Conservation (phyloP, 2,113 vertebrate species). For the Guaruba guarouba region DNA sequence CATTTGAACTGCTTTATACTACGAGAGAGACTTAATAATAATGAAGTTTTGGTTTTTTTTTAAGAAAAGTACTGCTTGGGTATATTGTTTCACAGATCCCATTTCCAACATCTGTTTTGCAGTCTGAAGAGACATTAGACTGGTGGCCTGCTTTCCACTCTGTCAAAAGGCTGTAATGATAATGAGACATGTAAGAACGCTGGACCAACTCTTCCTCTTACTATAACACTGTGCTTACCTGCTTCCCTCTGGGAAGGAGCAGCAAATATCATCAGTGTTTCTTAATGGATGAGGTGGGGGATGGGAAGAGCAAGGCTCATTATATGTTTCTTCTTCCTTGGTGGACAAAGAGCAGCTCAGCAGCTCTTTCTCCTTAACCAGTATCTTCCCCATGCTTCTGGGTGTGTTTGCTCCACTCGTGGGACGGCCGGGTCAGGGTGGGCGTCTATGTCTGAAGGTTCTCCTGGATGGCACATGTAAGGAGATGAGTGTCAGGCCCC, state of each 20-base stretch:
- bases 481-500: not conserved
- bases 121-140: not conserved
- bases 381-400: not conserved
- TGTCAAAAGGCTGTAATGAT: not conserved
- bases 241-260: not conserved
- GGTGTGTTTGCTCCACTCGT: rapidly evolving
- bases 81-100: not conserved
- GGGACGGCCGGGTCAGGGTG: not conserved
- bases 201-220: not conserved
- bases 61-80: not conserved
- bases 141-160: not conserved
- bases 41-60: not conserved
- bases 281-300: not conserved
- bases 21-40: not conserved
- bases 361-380: not conserved
- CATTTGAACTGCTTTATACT: not conserved
- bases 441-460: not conserved
- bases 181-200: not conserved
- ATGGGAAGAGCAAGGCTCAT: not conserved
- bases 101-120: not conserved
- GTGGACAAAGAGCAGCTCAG: not conserved
- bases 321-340: not conserved
- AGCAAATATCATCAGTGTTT: not conserved
- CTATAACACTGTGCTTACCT: not conserved
- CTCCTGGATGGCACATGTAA: not conserved